A percentile compares a stretch with the other conserved stretches of the same genome.
Conservation (phyloP, 2,888 invertebrate species). For the Odontothrips loti region DNA sequence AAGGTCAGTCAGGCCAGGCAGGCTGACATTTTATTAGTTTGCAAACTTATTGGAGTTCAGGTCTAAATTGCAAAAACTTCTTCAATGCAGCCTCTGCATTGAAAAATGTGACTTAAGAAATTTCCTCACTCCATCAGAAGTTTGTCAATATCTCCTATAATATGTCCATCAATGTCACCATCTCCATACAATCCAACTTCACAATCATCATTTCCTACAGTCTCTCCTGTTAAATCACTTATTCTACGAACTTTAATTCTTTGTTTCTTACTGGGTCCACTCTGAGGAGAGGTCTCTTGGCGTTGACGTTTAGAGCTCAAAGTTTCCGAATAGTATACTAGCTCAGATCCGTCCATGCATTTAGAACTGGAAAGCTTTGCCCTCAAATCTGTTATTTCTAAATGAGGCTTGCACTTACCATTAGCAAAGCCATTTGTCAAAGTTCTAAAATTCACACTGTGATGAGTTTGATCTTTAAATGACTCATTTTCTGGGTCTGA, state of each 20-base stretch:
- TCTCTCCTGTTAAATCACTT: neutral
- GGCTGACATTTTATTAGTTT: too few relatives aligned
- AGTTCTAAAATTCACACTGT: neutral
- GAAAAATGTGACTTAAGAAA: too few relatives aligned
- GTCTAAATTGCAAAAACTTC: too few relatives aligned
- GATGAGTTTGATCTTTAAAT: neutral
- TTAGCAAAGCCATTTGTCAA: neutral
- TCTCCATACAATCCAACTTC: neutral
- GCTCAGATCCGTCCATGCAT: neutral
- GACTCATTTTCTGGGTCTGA: neutral
- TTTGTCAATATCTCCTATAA: conserved; percentile 1
- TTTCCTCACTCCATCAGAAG: neutral
- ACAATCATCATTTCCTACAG: neutral
- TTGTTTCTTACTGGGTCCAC: neutral
- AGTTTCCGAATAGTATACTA: neutral
- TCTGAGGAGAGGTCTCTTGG: neutral
- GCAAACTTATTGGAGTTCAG: too few relatives aligned
- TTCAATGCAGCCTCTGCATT: too few relatives aligned
- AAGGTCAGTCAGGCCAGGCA: too few relatives aligned
- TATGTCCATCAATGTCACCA: neutral
- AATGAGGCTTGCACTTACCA: neutral
- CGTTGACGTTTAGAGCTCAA: neutral
- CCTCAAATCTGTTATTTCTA: neutral
- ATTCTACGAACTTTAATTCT: neutral
- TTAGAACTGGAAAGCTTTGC: neutral